A percentile compares a stretch with the other conserved stretches of the same genome.
Conservation (phyloP, 2,888 invertebrate species). For the Helicoverpa assulta region DNA sequence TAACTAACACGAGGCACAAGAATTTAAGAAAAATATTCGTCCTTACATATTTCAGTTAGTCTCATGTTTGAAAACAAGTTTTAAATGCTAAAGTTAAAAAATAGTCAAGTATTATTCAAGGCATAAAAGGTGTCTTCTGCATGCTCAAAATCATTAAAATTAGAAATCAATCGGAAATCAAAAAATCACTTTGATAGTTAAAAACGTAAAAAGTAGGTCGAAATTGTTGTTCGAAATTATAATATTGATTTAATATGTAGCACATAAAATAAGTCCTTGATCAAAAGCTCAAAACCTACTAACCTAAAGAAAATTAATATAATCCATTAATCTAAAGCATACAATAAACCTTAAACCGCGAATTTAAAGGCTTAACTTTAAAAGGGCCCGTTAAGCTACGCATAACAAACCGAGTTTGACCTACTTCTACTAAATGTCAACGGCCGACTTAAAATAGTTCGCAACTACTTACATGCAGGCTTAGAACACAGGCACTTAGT, state of each 20-base stretch:
- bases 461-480: constrained; percentile 77
- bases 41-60: too few species aligned
- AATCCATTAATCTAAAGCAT: constrained; percentile 14
- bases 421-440: constrained; percentile 73
- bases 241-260: constrained; percentile 17
- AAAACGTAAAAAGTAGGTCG: constrained; percentile 9
- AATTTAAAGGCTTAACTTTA: constrained; percentile 59
- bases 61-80: too few species aligned
- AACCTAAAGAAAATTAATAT: constrained; percentile 3
- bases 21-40: too few species aligned
- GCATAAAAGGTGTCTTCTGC: too few species aligned
- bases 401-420: constrained; percentile 74
- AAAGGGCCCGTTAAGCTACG: constrained; percentile 66
- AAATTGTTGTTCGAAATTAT: constrained; percentile 3
- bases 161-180: too few species aligned
- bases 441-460: constrained; percentile 72
- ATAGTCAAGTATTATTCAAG: too few species aligned
- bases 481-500: constrained; percentile 71
- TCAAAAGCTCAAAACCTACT: constrained; percentile 2
- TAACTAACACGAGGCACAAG: not conserved
- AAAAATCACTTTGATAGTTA: constrained; percentile 7
- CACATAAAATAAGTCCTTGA: constrained; percentile 5
- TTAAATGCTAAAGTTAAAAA: too few species aligned
- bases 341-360: constrained; percentile 43
- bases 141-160: too few species aligned